These are phyloP conservation scores for Hemicentrotus pulcherrimus DNA, from an alignment of 35 echinoderm and acorn worm genomes.

Conservation along the genomic window DNA sequence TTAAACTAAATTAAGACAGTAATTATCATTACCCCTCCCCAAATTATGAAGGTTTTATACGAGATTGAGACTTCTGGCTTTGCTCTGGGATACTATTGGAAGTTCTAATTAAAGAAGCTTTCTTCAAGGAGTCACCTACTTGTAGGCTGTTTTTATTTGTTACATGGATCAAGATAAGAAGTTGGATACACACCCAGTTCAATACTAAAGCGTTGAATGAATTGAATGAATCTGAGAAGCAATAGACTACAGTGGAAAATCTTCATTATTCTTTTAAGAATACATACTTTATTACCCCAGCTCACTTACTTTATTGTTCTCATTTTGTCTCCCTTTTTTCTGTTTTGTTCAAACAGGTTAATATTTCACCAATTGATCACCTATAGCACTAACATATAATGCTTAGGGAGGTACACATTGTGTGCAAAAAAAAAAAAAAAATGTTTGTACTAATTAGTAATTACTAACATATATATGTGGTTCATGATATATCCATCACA, in stretches of 20 bases:
- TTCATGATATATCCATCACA: background rate
- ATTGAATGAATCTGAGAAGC: background rate
- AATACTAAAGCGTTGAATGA: background rate
- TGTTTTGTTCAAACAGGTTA: conserved; percentile 12
- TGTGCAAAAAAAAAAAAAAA: background rate
- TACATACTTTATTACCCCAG: background rate
- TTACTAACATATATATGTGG: background rate
- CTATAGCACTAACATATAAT: conserved; percentile 6
- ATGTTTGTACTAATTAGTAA: background rate
- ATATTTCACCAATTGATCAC: background rate
- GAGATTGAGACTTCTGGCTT: too few relatives aligned
- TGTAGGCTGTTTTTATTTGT: too few relatives aligned
- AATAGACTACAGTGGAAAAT: background rate
- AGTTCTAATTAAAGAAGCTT: too few relatives aligned
- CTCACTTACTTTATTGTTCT: background rate
- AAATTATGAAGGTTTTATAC: too few relatives aligned
- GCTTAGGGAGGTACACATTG: background rate
- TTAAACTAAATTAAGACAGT: too few relatives aligned
- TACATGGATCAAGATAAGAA: too few relatives aligned
- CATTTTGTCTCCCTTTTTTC: background rate
- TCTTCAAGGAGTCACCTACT: too few relatives aligned
- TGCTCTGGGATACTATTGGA: too few relatives aligned
- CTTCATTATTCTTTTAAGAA: background rate
- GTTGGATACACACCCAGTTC: background rate
- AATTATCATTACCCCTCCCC: too few relatives aligned